Evolutionary conservation across 2,888 invertebrate species (phyloP).

Genomic region (Stenodema calcarata): DNA sequence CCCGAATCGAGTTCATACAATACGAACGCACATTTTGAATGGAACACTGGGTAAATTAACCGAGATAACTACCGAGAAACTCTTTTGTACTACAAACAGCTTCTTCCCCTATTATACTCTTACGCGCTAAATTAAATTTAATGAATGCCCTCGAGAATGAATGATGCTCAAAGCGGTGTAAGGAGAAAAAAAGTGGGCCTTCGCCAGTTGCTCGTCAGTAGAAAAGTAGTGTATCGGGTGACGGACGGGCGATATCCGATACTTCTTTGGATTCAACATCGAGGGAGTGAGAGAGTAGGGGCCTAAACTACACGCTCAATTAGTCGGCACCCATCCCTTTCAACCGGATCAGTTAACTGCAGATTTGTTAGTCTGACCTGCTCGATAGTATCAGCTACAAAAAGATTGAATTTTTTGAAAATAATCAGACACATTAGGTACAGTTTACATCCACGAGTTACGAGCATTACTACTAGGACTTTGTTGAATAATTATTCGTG

Average conservation of each 20-base stretch:
- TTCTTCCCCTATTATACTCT: background rate
- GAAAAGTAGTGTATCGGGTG: slow-evolving; percentile 38
- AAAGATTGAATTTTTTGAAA: background rate
- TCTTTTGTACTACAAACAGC: slow-evolving; percentile 16
- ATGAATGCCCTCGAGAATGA: slow-evolving; percentile 42
- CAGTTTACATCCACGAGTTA: no score
- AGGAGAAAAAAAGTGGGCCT: background rate
- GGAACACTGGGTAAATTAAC: background rate
- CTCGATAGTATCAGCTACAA: background rate
- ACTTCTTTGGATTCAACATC: slow-evolving; percentile 19
- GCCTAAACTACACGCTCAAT: slow-evolving; percentile 24
- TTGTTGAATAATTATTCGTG: no score
- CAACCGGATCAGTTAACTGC: background rate
- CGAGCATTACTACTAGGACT: no score
- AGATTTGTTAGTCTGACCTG: slow-evolving; percentile 13
- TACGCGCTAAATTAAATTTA: slow-evolving; percentile 44
- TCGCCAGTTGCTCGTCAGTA: slow-evolving; percentile 44
- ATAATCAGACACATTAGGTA: no score
- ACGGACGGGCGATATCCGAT: slow-evolving; percentile 7
- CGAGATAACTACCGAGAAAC: background rate
- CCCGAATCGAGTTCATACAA: background rate
- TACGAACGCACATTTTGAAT: background rate
- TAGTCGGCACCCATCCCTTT: slow-evolving; percentile 14
- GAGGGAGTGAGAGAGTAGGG: background rate
- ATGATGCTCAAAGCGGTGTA: slow-evolving; percentile 40